Conservation (phyloP, 2,888 invertebrate species). For the Gnatocerus cornutus region DNA sequence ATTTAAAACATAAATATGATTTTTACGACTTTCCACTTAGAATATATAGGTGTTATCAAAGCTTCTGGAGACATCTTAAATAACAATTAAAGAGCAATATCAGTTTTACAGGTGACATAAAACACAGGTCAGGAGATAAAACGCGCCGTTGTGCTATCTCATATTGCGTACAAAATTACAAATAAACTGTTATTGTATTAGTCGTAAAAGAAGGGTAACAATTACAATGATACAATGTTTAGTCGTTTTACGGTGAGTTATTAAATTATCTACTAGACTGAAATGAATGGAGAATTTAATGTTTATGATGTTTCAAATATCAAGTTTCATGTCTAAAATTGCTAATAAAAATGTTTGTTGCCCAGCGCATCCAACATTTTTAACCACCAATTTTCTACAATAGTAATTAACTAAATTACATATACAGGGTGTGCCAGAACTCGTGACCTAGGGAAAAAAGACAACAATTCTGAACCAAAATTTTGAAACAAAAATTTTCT, state of each 20-base stretch:
- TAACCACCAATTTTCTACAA: too few relatives aligned
- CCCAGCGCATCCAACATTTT: too few relatives aligned
- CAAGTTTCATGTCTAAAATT: too few relatives aligned
- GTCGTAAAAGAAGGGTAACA: not conserved
- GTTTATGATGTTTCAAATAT: not conserved
- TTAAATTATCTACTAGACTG: not conserved
- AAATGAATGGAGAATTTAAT: not conserved
- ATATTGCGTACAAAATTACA: conserved; percentile 4
- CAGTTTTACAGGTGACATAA: conserved; percentile 13
- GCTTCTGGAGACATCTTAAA: conserved; percentile 2
- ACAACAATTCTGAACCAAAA: too few relatives aligned
- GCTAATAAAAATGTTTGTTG: too few relatives aligned
- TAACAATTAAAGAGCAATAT: conserved; percentile 4
- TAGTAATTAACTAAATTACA: too few relatives aligned
- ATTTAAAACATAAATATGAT: too few relatives aligned
- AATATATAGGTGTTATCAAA: not conserved
- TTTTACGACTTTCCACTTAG: too few relatives aligned
- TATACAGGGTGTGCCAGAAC: too few relatives aligned
- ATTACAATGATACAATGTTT: conserved; percentile 4
- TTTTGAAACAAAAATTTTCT: too few relatives aligned
- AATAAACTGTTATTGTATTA: conserved; percentile 2
- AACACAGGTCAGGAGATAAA: conserved; percentile 8
- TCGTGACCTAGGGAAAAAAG: too few relatives aligned
- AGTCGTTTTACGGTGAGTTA: not conserved
- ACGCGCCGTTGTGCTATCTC: not conserved